Conservation (phyloP, 1,140 invertebrate genomes). For the Leptopilina boulardi region DNA sequence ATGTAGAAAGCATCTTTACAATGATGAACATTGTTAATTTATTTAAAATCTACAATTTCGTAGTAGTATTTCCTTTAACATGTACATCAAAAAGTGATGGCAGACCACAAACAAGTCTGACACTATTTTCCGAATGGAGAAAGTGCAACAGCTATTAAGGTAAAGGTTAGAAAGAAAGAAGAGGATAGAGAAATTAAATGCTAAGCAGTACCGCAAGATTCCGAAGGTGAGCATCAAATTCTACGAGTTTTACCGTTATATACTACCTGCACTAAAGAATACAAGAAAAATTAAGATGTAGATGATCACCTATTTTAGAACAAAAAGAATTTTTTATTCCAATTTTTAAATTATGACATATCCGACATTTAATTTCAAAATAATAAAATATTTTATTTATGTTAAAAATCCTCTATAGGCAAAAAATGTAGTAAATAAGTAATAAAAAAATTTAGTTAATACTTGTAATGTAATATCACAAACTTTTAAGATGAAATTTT, state of each 20-base stretch:
- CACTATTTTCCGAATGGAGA: conserved; percentile 65
- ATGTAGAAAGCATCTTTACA: not conserved
- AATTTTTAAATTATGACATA: not conserved
- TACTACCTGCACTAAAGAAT: conserved; percentile 2
- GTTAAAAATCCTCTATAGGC: no score
- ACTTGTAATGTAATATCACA: no score
- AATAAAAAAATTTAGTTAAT: no score
- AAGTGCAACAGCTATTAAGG: conserved; percentile 73
- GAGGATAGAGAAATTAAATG: conserved; percentile 56
- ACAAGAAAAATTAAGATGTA: not conserved
- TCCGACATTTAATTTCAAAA: no score
- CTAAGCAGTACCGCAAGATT: conserved; percentile 34
- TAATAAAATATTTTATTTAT: no score
- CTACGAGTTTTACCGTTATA: conserved; percentile 30
- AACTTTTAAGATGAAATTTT: no score
- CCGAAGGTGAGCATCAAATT: conserved; percentile 49
- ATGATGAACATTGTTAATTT: conserved; percentile 43
- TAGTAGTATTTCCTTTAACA: conserved; percentile 53
- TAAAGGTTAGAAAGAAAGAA: conserved; percentile 70
- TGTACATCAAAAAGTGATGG: conserved; percentile 54
- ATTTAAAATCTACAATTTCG: conserved; percentile 48
- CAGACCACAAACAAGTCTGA: conserved; percentile 55
- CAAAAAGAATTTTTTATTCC: not conserved
- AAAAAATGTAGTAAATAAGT: no score
- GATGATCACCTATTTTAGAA: not conserved